Evolutionary conservation across 30 jellyfish, hydroid and myxozoan species (phyloP).

Genomic region (Aurelia aurita): DNA sequence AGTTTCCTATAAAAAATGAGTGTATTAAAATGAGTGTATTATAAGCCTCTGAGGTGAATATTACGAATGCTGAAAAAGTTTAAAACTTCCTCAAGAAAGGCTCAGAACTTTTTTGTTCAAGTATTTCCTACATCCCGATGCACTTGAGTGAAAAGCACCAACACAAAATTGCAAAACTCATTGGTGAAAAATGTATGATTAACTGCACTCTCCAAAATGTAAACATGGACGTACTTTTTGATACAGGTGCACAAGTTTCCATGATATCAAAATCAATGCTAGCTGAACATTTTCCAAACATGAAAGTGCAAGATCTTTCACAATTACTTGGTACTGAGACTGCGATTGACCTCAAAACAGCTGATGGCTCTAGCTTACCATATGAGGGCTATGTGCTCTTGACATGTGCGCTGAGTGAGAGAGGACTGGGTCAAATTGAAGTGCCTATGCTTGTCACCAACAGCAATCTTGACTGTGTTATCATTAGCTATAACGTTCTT

Average conservation of each 20-base stretch:
- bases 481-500: constrained; percentile 3
- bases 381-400: constrained; percentile 26
- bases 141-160: constrained; percentile 11
- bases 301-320: constrained; percentile 14
- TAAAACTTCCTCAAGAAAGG: no score
- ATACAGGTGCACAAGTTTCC: constrained; percentile 57
- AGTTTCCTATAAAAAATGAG: no score
- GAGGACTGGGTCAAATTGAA: background rate
- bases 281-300: background rate
- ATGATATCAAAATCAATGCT: constrained; percentile 14
- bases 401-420: no score
- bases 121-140: background rate
- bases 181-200: constrained; percentile 48
- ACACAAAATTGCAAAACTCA: constrained; percentile 15
- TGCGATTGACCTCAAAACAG: constrained; percentile 31
- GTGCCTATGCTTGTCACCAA: constrained; percentile 47
- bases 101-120: no score
- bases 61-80: no score
- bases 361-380: constrained; percentile 37
- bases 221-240: constrained; percentile 8
- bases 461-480: background rate
- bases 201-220: constrained; percentile 9
- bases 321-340: constrained; percentile 6
- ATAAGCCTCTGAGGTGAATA: no score
- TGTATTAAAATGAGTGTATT: no score